Conservation (phyloP, 2,113 vertebrate genomes). For the Calyptomena viridis region DNA sequence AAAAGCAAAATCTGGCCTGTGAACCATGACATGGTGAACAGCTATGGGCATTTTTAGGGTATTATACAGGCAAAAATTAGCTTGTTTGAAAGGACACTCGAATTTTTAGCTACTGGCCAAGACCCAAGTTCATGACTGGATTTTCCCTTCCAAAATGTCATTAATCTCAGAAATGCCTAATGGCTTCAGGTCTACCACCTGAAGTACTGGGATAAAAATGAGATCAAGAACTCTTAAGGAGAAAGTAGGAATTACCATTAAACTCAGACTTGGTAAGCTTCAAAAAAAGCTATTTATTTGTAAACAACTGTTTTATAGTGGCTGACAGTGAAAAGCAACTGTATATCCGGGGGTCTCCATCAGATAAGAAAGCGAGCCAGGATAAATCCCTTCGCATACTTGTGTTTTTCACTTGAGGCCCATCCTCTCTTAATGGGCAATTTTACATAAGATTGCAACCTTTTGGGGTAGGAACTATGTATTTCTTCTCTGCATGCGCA, state of each 20-base stretch:
- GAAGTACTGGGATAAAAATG: background rate
- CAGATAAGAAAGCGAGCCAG: background rate
- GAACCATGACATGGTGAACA: background rate
- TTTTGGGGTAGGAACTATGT: background rate
- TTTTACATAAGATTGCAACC: background rate
- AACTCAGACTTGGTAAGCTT: background rate
- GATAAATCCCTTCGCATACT: background rate
- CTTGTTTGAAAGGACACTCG: background rate
- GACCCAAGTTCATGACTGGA: background rate
- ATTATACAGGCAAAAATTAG: background rate
- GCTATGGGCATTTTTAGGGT: fast-evolving
- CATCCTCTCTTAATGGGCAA: background rate
- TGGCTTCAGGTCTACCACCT: background rate
- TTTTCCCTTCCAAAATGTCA: background rate
- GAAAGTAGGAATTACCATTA: background rate
- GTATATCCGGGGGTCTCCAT: background rate
- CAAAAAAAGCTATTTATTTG: background rate
- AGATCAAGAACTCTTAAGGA: background rate
- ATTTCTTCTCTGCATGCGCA: background rate
- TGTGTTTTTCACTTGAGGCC: background rate
- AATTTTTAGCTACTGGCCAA: background rate
- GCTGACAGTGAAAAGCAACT: background rate
- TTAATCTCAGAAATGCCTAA: background rate
- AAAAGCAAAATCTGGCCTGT: background rate
- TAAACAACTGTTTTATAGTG: background rate